Evolutionary conservation across 1,140 invertebrate species (phyloP).

Genomic region (Psilanteris sp.): DNA sequence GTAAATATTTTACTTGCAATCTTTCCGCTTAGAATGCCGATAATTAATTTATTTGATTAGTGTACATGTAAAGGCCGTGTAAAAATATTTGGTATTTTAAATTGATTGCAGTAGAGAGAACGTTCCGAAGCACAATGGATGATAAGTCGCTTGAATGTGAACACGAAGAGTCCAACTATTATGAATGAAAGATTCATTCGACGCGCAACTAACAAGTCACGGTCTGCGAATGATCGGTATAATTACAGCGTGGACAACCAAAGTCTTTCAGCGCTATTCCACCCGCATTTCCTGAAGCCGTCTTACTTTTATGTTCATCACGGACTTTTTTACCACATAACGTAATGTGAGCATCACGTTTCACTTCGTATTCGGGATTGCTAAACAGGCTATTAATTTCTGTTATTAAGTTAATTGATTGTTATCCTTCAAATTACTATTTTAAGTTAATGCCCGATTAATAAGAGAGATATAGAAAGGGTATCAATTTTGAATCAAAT

Average conservation of each 20-base stretch:
- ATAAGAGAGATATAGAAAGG: no score
- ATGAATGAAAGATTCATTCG: constrained; percentile 66
- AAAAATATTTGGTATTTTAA: constrained; percentile 17
- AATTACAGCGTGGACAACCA: constrained; percentile 70
- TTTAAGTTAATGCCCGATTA: no score
- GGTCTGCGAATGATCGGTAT: constrained; percentile 68
- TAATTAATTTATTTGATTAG: constrained; percentile 31
- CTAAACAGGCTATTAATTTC: constrained; percentile 42
- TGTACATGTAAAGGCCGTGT: constrained; percentile 1
- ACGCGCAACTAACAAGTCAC: constrained; percentile 69
- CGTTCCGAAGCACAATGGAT: constrained; percentile 43
- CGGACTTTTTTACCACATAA: constrained; percentile 22
- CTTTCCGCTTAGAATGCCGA: no score
- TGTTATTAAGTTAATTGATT: constrained; percentile 43
- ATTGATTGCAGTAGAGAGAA: constrained; percentile 41
- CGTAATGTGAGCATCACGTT: constrained; percentile 23
- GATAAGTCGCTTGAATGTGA: constrained; percentile 60
- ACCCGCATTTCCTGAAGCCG: constrained; percentile 61
- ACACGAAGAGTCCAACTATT: constrained; percentile 47
- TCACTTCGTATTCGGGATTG: constrained; percentile 14
- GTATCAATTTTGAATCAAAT: no score
- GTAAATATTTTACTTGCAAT: no score
- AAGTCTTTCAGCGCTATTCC: constrained; percentile 67
- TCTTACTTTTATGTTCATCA: constrained; percentile 60
- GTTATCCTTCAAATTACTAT: no score